Conservation (phyloP, 2,888 invertebrate species). For the Zaprionus obscuricornis region DNA sequence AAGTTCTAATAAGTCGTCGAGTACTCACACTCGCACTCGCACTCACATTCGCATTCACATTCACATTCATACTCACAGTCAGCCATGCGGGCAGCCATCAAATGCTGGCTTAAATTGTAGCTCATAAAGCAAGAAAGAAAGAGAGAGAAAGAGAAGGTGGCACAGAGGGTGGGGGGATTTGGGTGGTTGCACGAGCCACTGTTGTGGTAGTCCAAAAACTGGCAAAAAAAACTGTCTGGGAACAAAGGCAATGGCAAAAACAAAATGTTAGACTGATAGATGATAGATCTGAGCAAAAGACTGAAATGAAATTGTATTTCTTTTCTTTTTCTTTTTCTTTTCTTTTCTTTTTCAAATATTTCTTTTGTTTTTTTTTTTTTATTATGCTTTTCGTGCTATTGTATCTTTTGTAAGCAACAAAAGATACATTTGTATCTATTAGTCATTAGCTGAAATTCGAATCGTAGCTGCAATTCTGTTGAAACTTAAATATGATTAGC, state of each 20-base stretch:
- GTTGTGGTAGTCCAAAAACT: conserved; percentile 68
- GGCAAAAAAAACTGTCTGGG: conserved; percentile 23
- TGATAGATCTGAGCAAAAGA: too few species aligned
- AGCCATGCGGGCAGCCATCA: conserved; percentile 49
- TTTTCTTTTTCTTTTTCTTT: conserved; percentile 29
- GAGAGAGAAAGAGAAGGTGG: background rate
- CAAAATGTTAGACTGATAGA: conserved; percentile 18
- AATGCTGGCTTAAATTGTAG: conserved; percentile 31
- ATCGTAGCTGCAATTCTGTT: conserved; percentile 18
- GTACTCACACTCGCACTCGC: background rate
- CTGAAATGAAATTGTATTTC: conserved; percentile 44
- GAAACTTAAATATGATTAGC: background rate
- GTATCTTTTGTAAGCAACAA: conserved; percentile 49
- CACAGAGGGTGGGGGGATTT: background rate
- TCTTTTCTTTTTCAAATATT: conserved; percentile 27
- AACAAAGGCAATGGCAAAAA: conserved; percentile 32
- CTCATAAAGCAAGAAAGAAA: conserved; percentile 6
- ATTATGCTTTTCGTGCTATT: conserved; percentile 4
- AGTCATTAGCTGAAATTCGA: conserved; percentile 18
- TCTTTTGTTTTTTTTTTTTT: conserved; percentile 29
- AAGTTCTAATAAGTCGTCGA: conserved; percentile 66
- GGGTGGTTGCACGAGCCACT: conserved; percentile 13
- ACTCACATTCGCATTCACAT: conserved; percentile 11
- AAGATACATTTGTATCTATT: conserved; percentile 40
- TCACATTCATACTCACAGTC: conserved; percentile 18